Conservation (phyloP, 2,888 invertebrate genomes). For the Idaea biselata region DNA sequence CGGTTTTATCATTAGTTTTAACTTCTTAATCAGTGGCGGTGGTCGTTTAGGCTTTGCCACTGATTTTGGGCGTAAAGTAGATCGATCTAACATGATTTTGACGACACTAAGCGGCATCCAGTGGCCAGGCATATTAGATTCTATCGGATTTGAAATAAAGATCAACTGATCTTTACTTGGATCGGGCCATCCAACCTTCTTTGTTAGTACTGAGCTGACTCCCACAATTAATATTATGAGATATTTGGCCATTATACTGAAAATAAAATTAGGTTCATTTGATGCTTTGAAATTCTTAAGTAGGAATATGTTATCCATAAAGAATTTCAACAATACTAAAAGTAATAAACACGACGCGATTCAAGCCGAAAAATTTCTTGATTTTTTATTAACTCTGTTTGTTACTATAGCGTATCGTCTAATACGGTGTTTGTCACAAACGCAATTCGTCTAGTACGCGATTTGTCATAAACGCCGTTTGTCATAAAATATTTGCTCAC, state of each 20-base stretch:
- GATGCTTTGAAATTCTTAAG: too few species aligned
- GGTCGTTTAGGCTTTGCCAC: not conserved
- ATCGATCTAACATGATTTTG: conserved; percentile 34
- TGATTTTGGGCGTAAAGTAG: not conserved
- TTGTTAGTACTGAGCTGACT: not conserved
- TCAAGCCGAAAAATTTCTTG: too few species aligned
- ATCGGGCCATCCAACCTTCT: conserved; percentile 24
- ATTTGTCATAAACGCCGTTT: too few species aligned
- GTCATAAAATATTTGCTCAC: too few species aligned
- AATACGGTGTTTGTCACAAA: too few species aligned
- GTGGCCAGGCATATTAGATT: conserved; percentile 57
- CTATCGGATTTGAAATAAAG: conserved; percentile 57
- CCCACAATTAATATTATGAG: not conserved
- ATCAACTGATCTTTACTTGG: conserved; percentile 32
- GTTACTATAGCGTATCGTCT: too few species aligned
- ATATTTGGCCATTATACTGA: not conserved
- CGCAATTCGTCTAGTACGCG: too few species aligned
- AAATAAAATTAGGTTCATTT: not conserved
- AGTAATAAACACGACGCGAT: too few species aligned
- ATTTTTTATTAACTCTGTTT: too few species aligned
- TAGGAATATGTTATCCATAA: too few species aligned
- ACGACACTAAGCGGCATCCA: conserved; percentile 58
- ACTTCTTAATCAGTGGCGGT: too few species aligned
- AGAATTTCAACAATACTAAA: too few species aligned
- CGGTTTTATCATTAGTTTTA: not conserved